These are phyloP conservation scores for Limnephilus auricula DNA, from an alignment of 2,888 invertebrate genomes.

Conservation along the genomic window DNA sequence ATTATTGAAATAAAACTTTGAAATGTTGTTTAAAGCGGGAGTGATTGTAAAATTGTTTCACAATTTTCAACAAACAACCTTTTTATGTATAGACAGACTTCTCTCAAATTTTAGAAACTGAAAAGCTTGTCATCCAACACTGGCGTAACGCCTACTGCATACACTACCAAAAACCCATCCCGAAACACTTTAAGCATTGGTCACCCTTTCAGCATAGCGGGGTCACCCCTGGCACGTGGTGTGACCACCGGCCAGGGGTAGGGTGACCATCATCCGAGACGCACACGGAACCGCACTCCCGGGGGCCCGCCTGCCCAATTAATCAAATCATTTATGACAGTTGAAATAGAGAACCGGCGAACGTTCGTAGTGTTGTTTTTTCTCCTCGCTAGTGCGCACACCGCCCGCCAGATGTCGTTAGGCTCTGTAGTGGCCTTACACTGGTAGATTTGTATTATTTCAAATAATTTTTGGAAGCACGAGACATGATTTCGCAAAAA, in stretches of 20 bases:
- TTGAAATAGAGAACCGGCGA: conserved; percentile 22
- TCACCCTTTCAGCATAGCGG: background rate
- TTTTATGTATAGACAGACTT: background rate
- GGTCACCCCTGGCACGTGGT: background rate
- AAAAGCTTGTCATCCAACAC: background rate
- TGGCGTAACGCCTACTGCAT: background rate
- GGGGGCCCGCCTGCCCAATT: conserved; percentile 15
- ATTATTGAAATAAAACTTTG: no score
- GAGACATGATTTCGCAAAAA: background rate
- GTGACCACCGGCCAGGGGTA: background rate
- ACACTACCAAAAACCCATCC: background rate
- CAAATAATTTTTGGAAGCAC: background rate
- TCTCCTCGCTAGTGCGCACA: background rate
- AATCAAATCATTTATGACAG: conserved; percentile 42
- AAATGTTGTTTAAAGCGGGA: no score
- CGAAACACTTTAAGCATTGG: conserved; percentile 3
- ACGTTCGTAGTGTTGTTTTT: conserved; percentile 14
- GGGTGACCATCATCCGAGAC: conserved; percentile 30
- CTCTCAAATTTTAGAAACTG: background rate
- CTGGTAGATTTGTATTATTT: background rate
- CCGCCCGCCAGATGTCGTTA: conserved; percentile 27
- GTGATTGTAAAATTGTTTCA: background rate
- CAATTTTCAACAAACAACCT: background rate
- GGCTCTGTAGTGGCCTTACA: background rate
- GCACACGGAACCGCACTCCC: conserved; percentile 44